These are phyloP conservation scores for silkworm (Bombyx mori) DNA, from an alignment of 1,140 invertebrate species.

Conservation along the genomic window DNA sequence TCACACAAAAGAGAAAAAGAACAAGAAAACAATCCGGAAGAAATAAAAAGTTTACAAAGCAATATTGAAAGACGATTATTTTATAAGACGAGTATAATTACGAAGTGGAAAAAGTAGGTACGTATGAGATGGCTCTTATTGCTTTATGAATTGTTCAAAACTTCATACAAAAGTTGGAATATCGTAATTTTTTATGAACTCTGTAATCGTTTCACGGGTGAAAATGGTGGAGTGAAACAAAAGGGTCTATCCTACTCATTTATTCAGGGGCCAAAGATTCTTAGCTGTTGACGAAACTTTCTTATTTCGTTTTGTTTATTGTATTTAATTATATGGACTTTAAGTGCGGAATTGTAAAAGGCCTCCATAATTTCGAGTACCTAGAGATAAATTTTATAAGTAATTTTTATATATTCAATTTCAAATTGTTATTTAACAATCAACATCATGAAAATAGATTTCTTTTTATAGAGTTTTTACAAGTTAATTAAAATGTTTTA, in stretches of 20 bases:
- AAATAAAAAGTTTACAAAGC: too few species aligned
- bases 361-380: too few species aligned
- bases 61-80: too few species aligned
- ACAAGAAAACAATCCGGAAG: background rate
- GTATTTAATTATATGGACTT: slow-evolving; percentile 22
- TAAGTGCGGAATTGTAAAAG: too few species aligned
- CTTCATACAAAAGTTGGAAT: slow-evolving; percentile 9
- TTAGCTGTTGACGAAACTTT: slow-evolving; percentile 26
- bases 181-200: slow-evolving; percentile 29
- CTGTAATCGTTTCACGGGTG: slow-evolving; percentile 20
- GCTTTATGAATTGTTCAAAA: slow-evolving; percentile 7
- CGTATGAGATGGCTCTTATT: slow-evolving; percentile 1
- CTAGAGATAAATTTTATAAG: too few species aligned
- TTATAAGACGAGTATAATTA: background rate
- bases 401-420: background rate
- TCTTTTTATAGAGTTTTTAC: background rate
- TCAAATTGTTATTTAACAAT: background rate
- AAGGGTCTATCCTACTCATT: slow-evolving; percentile 36
- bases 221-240: slow-evolving; percentile 29
- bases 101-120: background rate
- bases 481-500: too few species aligned
- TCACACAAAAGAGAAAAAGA: background rate
- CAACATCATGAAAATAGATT: background rate
- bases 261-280: slow-evolving; percentile 34
- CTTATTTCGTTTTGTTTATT: slow-evolving; percentile 28